Evolutionary conservation across 2,113 vertebrate genomes (phyloP).

Genomic region (Lepus americanus): DNA sequence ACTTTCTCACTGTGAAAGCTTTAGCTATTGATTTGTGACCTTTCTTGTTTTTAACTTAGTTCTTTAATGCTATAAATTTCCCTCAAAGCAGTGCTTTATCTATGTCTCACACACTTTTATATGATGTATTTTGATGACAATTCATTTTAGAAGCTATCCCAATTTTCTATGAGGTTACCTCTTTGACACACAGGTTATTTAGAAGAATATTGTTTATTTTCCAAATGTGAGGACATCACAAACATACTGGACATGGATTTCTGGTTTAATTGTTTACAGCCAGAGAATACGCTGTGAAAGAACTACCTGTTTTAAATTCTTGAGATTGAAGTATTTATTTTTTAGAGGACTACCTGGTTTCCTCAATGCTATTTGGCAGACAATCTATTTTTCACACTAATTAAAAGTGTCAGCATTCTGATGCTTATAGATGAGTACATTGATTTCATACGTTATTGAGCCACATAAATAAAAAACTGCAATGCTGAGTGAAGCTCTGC

Average conservation of each 20-base stretch:
- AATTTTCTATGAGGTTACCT: not conserved
- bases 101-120: not conserved
- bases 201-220: not conserved
- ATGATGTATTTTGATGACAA: not conserved
- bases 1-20: not conserved
- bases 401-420: not conserved
- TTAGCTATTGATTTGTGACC: not conserved
- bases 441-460: conserved; percentile 15
- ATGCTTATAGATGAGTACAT: too few species aligned
- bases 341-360: not conserved
- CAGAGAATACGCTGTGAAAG: not conserved
- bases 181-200: not conserved
- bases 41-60: conserved; percentile 23
- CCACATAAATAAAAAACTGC: not conserved
- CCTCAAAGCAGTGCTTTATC: conserved; percentile 49
- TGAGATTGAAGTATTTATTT: not conserved
- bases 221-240: not conserved
- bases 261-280: not conserved
- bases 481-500: not conserved
- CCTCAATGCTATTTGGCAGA: not conserved
- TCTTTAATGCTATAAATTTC: conserved; percentile 6
- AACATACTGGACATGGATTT: not conserved
- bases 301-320: not conserved
- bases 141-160: not conserved
- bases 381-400: not conserved